These are phyloP conservation scores for Crossocerus cetratus DNA, from an alignment of 2,888 invertebrate genomes.

Conservation along the genomic window DNA sequence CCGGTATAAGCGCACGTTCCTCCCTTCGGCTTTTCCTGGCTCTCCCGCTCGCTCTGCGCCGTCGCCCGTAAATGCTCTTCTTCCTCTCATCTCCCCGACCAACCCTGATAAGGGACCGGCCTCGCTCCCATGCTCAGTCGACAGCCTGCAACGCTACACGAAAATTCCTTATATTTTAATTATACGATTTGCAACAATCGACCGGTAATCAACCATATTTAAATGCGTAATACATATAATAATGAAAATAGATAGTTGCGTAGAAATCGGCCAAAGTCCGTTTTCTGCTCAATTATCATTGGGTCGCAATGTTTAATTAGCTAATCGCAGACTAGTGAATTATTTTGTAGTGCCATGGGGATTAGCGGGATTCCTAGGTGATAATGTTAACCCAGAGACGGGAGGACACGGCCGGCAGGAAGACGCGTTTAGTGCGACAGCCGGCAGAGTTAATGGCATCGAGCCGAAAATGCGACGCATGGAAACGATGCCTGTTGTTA, in stretches of 20 bases:
- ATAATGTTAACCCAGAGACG: background rate
- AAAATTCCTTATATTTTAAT: too few species aligned
- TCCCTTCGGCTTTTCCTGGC: slow-evolving; percentile 60
- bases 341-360: too few species aligned
- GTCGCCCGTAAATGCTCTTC: slow-evolving; percentile 39
- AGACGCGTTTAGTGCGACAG: slow-evolving; percentile 16
- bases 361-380: background rate
- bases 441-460: slow-evolving; percentile 55
- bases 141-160: too few species aligned
- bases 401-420: slow-evolving; percentile 12
- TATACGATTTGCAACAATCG: too few species aligned
- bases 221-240: too few species aligned
- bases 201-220: too few species aligned
- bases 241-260: too few species aligned
- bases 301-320: too few species aligned
- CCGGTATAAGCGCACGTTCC: slow-evolving; percentile 64
- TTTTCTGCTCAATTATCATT: too few species aligned
- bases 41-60: slow-evolving; percentile 5
- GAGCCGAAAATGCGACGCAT: slow-evolving; percentile 58
- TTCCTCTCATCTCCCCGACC: slow-evolving; percentile 15
- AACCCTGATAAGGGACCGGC: slow-evolving; percentile 37
- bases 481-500: slow-evolving; percentile 67
- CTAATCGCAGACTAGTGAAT: too few species aligned
- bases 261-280: too few species aligned
- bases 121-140: too few species aligned